Percentiles rank a stretch among this genome's conserved stretches.
Evolutionary conservation across 1,140 invertebrate species (phyloP).

Genomic region (Homalodisca vitripennis): DNA sequence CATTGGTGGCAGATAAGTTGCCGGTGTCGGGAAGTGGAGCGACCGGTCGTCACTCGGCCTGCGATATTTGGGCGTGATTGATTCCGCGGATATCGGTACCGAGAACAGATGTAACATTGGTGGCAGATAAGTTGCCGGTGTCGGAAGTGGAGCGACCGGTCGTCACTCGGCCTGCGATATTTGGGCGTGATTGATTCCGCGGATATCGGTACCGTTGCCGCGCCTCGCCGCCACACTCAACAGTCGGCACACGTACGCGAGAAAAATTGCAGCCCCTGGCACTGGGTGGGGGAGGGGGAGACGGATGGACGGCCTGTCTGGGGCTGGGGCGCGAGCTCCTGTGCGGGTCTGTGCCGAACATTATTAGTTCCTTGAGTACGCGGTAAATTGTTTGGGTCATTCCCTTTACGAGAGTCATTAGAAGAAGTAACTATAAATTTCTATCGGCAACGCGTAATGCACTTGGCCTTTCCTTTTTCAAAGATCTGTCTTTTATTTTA

Average conservation of each 20-base stretch:
- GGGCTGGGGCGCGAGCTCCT: background rate
- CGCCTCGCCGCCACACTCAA: background rate
- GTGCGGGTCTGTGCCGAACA: too few species aligned
- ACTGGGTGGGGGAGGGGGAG: background rate
- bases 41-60: too few species aligned
- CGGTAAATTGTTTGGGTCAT: too few species aligned
- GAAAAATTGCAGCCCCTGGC: conserved; percentile 25
- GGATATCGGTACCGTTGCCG: background rate
- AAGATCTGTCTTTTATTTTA: too few species aligned
- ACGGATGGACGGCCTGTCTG: background rate
- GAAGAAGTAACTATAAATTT: too few species aligned
- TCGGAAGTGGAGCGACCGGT: too few species aligned
- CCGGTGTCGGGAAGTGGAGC: too few species aligned
- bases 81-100: conserved; percentile 8
- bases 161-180: background rate
- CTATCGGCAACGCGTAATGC: too few species aligned
- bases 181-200: conserved; percentile 5
- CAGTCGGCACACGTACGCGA: background rate
- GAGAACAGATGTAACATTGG: too few species aligned
- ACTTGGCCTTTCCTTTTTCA: too few species aligned
- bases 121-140: background rate
- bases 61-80: conserved; percentile 2
- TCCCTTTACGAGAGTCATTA: too few species aligned
- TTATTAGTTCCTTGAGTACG: too few species aligned
- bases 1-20: background rate